Evolutionary conservation across 1,140 invertebrate species (phyloP).

Genomic region (Sarcophaga peregrina): DNA sequence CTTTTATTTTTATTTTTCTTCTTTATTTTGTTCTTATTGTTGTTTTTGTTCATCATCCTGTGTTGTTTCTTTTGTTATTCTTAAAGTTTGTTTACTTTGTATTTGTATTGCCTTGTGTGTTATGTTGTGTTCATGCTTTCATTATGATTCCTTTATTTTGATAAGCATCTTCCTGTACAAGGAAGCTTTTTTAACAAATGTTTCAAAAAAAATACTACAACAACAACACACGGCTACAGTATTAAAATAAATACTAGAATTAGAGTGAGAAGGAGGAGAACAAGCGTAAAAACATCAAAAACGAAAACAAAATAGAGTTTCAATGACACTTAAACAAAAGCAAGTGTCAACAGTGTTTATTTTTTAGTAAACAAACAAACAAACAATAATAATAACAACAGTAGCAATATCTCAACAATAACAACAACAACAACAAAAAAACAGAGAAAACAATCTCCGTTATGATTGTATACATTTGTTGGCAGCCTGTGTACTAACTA

Average conservation of each 20-base stretch:
- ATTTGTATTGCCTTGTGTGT: neutral
- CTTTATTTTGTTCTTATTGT: too few species aligned
- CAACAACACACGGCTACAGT: neutral
- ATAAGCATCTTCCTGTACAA: slow-evolving; percentile 37
- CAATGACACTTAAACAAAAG: slow-evolving; percentile 35
- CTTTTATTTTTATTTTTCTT: too few species aligned
- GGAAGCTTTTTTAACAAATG: slow-evolving; percentile 14
- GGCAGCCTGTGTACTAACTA: neutral
- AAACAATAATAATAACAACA: neutral
- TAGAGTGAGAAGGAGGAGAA: neutral
- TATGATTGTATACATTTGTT: neutral
- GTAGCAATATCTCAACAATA: neutral
- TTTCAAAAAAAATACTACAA: neutral
- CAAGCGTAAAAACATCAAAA: neutral
- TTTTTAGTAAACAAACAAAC: neutral
- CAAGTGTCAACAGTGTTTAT: slow-evolving; percentile 37
- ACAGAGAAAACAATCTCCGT: neutral
- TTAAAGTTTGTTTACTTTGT: slow-evolving; percentile 15
- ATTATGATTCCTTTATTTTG: slow-evolving; percentile 21
- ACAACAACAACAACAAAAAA: neutral
- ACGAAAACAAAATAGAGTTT: slow-evolving; percentile 34
- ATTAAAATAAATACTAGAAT: neutral
- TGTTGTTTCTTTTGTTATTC: neutral
- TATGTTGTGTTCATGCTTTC: neutral
- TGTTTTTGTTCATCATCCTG: too few species aligned